Conservation (phyloP, 2,113 vertebrate genomes). For the Lycocorax pyrrhopterus region DNA sequence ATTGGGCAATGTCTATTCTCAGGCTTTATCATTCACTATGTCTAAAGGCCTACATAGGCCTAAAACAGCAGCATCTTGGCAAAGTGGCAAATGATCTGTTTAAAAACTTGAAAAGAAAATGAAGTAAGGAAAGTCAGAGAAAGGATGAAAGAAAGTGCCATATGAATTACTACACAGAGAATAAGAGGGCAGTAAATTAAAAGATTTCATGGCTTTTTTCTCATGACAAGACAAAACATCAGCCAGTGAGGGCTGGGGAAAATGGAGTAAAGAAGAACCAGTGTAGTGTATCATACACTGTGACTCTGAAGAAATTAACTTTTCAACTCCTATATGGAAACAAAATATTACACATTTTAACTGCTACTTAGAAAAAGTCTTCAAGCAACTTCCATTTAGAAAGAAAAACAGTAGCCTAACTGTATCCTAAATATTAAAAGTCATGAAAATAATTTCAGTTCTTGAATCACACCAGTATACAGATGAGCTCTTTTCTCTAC, state of each 20-base stretch:
- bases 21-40: neutral
- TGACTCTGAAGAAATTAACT: neutral
- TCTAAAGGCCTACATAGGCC: neutral
- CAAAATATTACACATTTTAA: neutral
- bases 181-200: neutral
- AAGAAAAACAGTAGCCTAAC: neutral
- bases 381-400: neutral
- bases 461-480: neutral
- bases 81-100: neutral
- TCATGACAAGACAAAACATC: neutral
- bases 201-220: neutral
- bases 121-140: neutral
- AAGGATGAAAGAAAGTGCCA: neutral
- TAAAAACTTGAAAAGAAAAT: neutral
- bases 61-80: neutral
- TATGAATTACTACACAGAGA: neutral
- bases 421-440: neutral
- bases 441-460: neutral
- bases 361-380: neutral
- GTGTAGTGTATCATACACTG: neutral
- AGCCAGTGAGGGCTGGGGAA: neutral
- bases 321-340: neutral
- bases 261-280: neutral
- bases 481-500: neutral
- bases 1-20: neutral